Conservation (phyloP, 1,140 invertebrate species). For the Leptopilina clavipes region DNA sequence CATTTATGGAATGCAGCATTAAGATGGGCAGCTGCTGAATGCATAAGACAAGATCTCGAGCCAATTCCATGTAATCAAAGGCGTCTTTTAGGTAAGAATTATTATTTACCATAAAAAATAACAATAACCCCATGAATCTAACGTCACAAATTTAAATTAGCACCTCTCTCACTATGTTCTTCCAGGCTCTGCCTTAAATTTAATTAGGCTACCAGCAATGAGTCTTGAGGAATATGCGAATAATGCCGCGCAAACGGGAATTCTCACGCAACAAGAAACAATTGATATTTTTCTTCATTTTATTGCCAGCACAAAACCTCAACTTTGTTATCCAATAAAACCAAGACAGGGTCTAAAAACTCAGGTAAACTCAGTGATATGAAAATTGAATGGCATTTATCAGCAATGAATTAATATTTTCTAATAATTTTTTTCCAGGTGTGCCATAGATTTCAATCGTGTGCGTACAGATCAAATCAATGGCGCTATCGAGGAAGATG, state of each 20-base stretch:
- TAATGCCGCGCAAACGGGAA: constrained; percentile 90
- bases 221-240: constrained; percentile 93
- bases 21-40: constrained; percentile 91
- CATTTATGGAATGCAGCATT: constrained; percentile 92
- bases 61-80: constrained; percentile 80
- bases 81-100: constrained; percentile 63
- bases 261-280: constrained; percentile 91
- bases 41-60: constrained; percentile 85
- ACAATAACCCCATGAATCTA: background rate
- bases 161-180: constrained; percentile 64
- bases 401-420: constrained; percentile 5
- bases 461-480: constrained; percentile 96
- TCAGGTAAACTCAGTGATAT: too few relatives aligned
- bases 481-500: constrained; percentile 94
- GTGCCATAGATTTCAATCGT: constrained; percentile 96
- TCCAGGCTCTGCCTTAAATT: constrained; percentile 86
- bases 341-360: constrained; percentile 89
- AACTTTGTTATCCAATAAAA: constrained; percentile 86
- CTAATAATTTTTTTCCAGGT: constrained; percentile 75
- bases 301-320: constrained; percentile 88
- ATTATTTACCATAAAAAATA: background rate
- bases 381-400: too few relatives aligned
- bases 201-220: constrained; percentile 94
- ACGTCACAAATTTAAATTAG: constrained; percentile 2
- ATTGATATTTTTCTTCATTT: constrained; percentile 95